These are phyloP conservation scores for Perizoma affinitatum DNA, from an alignment of 2,888 invertebrate species.

Conservation along the genomic window DNA sequence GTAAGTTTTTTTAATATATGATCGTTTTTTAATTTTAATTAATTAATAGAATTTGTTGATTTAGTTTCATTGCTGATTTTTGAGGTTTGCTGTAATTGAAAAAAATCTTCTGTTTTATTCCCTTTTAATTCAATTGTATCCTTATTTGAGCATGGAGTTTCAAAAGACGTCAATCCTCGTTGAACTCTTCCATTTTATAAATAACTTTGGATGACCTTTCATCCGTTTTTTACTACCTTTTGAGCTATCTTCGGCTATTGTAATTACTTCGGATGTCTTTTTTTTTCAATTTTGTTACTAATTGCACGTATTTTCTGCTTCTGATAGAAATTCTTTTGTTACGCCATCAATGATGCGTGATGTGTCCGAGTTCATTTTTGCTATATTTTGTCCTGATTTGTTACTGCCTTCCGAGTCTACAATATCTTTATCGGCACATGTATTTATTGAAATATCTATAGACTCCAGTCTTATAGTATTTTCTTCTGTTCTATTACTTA, in stretches of 20 bases:
- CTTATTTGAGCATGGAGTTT: background rate
- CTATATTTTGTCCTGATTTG: background rate
- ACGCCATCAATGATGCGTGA: background rate
- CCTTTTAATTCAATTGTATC: background rate
- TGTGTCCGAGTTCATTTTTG: background rate
- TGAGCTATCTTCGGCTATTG: too few relatives aligned
- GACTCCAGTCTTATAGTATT: slow-evolving; percentile 1
- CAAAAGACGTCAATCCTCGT: background rate
- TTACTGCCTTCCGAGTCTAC: slow-evolving; percentile 3
- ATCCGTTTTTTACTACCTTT: too few relatives aligned
- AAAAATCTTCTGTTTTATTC: background rate
- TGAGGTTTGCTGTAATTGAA: background rate
- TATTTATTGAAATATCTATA: background rate
- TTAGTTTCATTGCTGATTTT: slow-evolving; percentile 2
- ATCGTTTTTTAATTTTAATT: too few relatives aligned
- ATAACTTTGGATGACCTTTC: background rate
- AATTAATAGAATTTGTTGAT: background rate
- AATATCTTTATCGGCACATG: background rate
- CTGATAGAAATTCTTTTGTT: background rate
- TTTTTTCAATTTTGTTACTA: background rate
- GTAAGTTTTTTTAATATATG: too few relatives aligned
- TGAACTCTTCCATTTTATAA: background rate
- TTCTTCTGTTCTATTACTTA: slow-evolving; percentile 1
- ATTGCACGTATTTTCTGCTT: too few relatives aligned
- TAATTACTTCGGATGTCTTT: background rate